phyloP scores from a whole-genome alignment of 2,797 vertebrate species.

The Anguilla megastoma region DNA sequence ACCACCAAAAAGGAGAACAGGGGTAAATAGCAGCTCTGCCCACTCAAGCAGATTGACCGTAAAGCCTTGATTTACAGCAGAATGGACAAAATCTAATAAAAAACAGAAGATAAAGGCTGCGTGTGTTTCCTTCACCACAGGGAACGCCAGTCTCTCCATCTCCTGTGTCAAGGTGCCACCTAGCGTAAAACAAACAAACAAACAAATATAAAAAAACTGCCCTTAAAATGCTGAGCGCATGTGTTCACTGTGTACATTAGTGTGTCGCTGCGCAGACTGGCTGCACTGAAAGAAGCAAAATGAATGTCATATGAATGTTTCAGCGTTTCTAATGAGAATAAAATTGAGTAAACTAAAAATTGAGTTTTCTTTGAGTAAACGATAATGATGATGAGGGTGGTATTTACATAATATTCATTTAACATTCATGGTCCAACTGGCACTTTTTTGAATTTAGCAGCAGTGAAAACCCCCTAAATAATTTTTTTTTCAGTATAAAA shows the following conservation, averaged over 20 bases:
- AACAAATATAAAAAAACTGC: background rate
- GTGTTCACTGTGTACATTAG: background rate
- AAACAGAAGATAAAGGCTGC: slow-evolving; percentile 30
- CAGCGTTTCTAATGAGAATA: background rate
- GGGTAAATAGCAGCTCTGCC: background rate
- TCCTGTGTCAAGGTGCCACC: slow-evolving; percentile 75
- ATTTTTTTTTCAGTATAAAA: too few relatives aligned
- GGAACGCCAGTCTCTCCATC: background rate
- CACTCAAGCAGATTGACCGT: background rate
- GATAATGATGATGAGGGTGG: background rate
- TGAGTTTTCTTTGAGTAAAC: background rate
- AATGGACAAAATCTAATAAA: background rate
- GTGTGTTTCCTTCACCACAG: background rate
- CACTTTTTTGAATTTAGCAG: too few relatives aligned
- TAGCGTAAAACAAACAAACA: slow-evolving; percentile 69
- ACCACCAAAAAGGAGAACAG: background rate
- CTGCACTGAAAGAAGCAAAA: background rate
- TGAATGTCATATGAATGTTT: background rate
- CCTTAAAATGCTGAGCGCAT: background rate
- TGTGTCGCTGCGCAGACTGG: background rate
- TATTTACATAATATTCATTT: background rate
- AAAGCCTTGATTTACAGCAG: background rate
- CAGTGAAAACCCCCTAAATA: too few relatives aligned
- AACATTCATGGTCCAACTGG: too few relatives aligned
- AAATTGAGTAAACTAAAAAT: background rate